Percentiles rank a stretch among this genome's conserved stretches.
Evolutionary conservation across 2,113 vertebrate genomes (phyloP).

Genomic region (Uria lomvia): DNA sequence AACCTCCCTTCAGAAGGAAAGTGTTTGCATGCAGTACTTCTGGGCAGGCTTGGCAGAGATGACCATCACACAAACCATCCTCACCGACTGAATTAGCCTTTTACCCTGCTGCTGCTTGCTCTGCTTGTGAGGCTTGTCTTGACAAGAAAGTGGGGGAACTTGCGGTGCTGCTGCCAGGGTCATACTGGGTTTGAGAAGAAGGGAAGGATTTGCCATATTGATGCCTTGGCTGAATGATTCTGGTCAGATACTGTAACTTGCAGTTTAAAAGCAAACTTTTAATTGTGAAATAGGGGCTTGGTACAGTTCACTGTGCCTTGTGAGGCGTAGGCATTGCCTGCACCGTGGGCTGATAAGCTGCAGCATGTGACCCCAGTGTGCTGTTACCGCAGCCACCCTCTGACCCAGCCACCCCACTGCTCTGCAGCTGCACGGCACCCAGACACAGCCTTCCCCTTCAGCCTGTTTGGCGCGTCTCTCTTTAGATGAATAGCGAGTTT

Average conservation of each 20-base stretch:
- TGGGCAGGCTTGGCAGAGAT: background rate
- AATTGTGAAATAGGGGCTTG: background rate
- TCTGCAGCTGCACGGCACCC: background rate
- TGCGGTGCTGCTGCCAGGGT: background rate
- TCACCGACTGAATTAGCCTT: background rate
- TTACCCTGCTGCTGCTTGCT: background rate
- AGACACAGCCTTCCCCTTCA: background rate
- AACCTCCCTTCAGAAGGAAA: background rate
- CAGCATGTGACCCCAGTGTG: rapidly evolving
- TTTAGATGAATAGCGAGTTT: background rate
- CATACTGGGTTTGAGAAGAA: background rate
- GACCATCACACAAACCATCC: background rate
- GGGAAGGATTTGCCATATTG: background rate
- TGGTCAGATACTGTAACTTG: background rate
- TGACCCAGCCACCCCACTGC: background rate
- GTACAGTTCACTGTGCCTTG: background rate
- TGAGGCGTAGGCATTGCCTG: background rate
- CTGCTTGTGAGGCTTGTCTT: background rate
- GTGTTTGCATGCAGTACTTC: background rate
- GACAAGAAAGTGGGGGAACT: background rate
- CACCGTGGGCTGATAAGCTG: background rate
- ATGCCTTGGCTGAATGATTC: background rate
- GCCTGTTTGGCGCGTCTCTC: background rate
- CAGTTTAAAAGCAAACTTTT: background rate
- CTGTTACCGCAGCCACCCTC: background rate